These are phyloP conservation scores for Laticauda colubrina DNA, from an alignment of 2,113 vertebrate species.

Conservation along the genomic window DNA sequence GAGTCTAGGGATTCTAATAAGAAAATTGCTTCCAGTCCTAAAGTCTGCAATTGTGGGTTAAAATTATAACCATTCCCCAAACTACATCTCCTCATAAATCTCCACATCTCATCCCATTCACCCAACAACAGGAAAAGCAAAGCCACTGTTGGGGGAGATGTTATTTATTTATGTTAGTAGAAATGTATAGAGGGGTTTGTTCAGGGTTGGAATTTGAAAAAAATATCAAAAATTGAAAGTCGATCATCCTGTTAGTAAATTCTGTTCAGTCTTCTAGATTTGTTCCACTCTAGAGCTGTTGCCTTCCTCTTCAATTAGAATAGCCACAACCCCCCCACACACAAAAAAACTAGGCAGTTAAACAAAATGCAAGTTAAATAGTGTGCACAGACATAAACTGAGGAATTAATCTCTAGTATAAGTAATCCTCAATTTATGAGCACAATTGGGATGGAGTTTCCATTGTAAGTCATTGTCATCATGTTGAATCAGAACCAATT, in stretches of 20 bases:
- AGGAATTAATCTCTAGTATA: not conserved
- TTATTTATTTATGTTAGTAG: slow-evolving; percentile 18
- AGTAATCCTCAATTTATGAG: not conserved
- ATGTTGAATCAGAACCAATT: not conserved
- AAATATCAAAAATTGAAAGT: not conserved
- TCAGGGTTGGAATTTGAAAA: not conserved
- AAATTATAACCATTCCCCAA: slow-evolving; percentile 66
- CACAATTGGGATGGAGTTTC: not conserved
- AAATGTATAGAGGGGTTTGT: not conserved
- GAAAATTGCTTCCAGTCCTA: slow-evolving; percentile 69
- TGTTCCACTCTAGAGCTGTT: not conserved
- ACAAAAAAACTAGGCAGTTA: not conserved
- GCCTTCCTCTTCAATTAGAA: not conserved
- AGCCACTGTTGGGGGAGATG: slow-evolving; percentile 13
- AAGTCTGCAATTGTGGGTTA: slow-evolving; percentile 53
- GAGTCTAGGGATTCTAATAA: slow-evolving; percentile 63
- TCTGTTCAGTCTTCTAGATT: not conserved
- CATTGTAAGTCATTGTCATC: not conserved
- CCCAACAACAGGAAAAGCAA: slow-evolving; percentile 31
- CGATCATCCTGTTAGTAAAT: not conserved
- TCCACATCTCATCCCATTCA: slow-evolving; percentile 36
- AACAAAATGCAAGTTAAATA: not conserved
- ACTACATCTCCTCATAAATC: slow-evolving; percentile 43
- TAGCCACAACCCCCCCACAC: not conserved
- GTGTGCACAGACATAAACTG: not conserved